phyloP scores from a whole-genome alignment of 2,113 vertebrate genomes.

The Labrus mixtus region DNA sequence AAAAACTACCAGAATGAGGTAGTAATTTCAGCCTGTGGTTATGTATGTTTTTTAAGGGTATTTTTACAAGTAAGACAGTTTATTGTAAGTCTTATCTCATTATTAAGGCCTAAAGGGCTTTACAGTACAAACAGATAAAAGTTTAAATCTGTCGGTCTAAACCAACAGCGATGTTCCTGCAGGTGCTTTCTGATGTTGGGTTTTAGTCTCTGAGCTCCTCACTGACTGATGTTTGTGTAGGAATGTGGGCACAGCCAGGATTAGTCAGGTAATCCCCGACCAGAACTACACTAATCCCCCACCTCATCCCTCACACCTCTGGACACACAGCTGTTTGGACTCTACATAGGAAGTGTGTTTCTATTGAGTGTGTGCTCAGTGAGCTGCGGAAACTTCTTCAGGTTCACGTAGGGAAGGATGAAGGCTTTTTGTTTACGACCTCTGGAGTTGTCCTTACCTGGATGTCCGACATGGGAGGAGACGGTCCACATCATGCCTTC shows the following conservation, averaged over 20 bases:
- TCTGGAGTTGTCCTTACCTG: too few species aligned
- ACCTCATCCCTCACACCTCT: constrained; percentile 29
- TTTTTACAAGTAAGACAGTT: too few species aligned
- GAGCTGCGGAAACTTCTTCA: too few species aligned
- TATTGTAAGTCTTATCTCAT: too few species aligned
- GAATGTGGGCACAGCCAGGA: constrained; percentile 63
- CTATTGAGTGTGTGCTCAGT: not conserved
- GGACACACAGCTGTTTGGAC: constrained; percentile 4
- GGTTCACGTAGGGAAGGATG: not conserved
- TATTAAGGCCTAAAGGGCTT: not conserved
- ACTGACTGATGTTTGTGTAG: constrained; percentile 70
- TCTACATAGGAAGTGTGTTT: not conserved
- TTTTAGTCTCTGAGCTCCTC: constrained; percentile 9
- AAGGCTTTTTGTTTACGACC: not conserved
- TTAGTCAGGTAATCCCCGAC: constrained; percentile 42
- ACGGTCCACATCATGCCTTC: too few species aligned
- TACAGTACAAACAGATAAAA: not conserved
- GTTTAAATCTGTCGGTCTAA: not conserved
- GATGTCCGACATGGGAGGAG: too few species aligned
- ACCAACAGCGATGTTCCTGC: not conserved
- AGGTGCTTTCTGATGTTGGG: not conserved
- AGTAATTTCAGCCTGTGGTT: too few species aligned
- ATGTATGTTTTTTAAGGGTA: too few species aligned
- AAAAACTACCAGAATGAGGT: too few species aligned
- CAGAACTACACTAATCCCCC: constrained; percentile 12